These are phyloP conservation scores for Pyrgus malvae DNA, from an alignment of 2,888 invertebrate genomes.

Conservation along the genomic window DNA sequence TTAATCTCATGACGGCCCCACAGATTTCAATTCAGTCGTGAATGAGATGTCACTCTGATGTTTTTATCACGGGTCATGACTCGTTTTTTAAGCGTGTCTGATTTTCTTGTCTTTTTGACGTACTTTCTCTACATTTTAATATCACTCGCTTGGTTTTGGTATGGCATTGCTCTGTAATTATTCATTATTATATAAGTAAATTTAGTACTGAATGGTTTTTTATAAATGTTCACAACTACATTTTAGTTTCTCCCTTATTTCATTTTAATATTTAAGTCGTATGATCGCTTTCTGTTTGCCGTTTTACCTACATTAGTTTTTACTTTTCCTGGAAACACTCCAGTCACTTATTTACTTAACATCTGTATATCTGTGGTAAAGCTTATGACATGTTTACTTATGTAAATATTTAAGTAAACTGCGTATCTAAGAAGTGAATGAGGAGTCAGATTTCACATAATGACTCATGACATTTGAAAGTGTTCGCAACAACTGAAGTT, in stretches of 20 bases:
- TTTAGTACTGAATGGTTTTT: too few relatives aligned
- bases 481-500: conserved; percentile 13
- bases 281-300: neutral
- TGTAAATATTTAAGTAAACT: conserved; percentile 21
- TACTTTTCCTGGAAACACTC: too few relatives aligned
- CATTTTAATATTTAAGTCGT: too few relatives aligned
- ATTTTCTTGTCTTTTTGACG: conserved; percentile 29
- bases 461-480: conserved; percentile 41
- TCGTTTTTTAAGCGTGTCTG: conserved; percentile 33
- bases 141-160: too few relatives aligned
- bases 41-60: conserved; percentile 64
- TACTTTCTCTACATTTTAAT: too few relatives aligned
- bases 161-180: too few relatives aligned
- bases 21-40: conserved; percentile 61
- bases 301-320: too few relatives aligned
- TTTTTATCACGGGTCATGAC: conserved; percentile 46
- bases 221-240: too few relatives aligned
- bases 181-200: too few relatives aligned
- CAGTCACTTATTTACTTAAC: neutral
- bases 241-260: too few relatives aligned
- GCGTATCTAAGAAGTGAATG: conserved; percentile 3
- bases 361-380: conserved; percentile 8
- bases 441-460: conserved; percentile 32
- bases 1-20: conserved; percentile 49
- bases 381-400: neutral